These are phyloP conservation scores for Andrena praecox DNA, from an alignment of 2,888 invertebrate species.

Conservation along the genomic window DNA sequence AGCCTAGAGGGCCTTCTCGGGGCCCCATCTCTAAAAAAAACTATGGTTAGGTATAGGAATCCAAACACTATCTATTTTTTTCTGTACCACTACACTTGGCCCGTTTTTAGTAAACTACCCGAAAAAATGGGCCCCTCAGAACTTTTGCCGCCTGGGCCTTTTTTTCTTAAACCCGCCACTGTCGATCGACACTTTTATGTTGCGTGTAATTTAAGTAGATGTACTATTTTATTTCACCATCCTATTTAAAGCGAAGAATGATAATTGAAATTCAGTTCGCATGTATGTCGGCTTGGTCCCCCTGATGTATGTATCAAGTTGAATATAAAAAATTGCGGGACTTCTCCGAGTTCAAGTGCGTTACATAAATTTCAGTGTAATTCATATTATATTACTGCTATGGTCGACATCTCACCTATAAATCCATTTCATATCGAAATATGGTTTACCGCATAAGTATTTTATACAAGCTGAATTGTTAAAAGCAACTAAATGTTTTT, in stretches of 20 bases:
- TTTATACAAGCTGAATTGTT: not conserved
- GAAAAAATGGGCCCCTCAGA: too few species aligned
- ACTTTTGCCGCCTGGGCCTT: too few species aligned
- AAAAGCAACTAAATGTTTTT: not conserved
- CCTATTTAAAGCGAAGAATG: not conserved
- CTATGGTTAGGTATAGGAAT: too few species aligned
- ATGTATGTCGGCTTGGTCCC: not conserved
- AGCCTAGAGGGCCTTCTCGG: too few species aligned
- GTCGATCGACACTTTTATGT: conserved; percentile 9
- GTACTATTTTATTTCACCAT: conserved; percentile 18
- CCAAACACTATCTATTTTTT: too few species aligned
- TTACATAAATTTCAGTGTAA: too few species aligned
- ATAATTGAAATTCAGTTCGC: not conserved
- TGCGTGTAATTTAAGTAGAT: conserved; percentile 26
- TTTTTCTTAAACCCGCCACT: too few species aligned
- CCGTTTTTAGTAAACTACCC: too few species aligned
- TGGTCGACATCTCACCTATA: not conserved
- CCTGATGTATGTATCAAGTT: not conserved
- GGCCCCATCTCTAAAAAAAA: too few species aligned
- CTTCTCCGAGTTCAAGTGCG: too few species aligned
- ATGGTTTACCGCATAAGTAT: conserved; percentile 17
- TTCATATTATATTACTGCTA: conserved; percentile 10
- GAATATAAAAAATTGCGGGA: too few species aligned
- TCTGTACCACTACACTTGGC: too few species aligned
- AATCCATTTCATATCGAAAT: conserved; percentile 8